Evolutionary conservation across 2,888 invertebrate genomes (phyloP), one percentile per base, ranked within the genome.

Genomic region (Dryomyza anilis): DNA sequence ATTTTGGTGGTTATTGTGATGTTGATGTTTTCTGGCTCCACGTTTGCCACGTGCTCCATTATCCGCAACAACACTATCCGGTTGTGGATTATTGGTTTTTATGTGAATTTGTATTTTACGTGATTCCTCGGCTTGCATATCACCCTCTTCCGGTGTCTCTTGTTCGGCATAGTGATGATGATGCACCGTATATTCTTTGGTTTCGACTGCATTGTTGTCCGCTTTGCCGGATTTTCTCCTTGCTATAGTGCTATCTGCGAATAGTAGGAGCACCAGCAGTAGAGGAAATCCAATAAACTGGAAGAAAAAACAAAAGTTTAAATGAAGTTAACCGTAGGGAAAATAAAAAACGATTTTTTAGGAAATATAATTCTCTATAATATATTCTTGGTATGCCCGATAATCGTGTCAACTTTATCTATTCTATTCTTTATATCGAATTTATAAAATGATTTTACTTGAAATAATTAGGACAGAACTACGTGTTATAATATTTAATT

Each of bases 41-140:
- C 77, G 72, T 66, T 76, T 78, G 3, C 72, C 72, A 5, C 77
- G 71, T 46, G 70, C 64, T 10, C 68, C 56, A 43, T 70, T 72
- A 19, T 68, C 66, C 33, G 33, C 62, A 10, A 67, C 65, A 1
- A 68, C 19, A 14, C 65, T 27, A 23, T 14, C 23, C 8, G 21
- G 16, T 5, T 48, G 66, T 62, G 65, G 57, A 62, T 66, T 62
- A 19, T 29, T 14, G 64, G 39, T 57, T 69, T 70, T 23, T 64
- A 59, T 14, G 16, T 57, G 27, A 2, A 52, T 19, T 27, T 69
- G 68, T 16, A 64, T 36, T 27, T 67, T 71, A 48, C 48, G 53
- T 45, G 70, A 69, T 59, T 70, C 71, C 43, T 71, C 66, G 7
- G 66, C 66, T 25, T 69, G 64, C 25, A 68, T 57, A 58, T 71